phyloP scores from a whole-genome alignment of 2,888 invertebrate species.

The Microplitis deprimator region DNA sequence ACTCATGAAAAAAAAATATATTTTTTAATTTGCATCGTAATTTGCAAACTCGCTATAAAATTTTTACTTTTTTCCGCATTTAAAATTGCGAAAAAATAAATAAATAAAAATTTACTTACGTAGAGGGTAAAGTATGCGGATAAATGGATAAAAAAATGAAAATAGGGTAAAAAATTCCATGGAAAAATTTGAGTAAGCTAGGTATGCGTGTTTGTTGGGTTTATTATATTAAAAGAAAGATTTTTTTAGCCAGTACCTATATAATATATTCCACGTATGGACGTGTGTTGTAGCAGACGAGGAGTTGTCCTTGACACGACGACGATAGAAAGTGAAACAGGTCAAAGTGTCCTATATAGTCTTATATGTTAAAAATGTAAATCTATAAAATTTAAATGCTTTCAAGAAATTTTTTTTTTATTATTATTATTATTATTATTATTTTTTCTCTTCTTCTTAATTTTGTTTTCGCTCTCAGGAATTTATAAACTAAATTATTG shows the following conservation, averaged over 20 bases:
- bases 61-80: not conserved
- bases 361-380: slow-evolving; percentile 2
- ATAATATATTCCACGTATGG: slow-evolving; percentile 11
- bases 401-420: not conserved
- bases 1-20: not conserved
- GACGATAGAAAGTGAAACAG: slow-evolving; percentile 43
- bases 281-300: slow-evolving; percentile 43
- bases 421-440: not conserved
- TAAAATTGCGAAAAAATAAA: not conserved
- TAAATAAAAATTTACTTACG: not conserved
- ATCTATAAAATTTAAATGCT: slow-evolving; percentile 19
- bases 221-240: slow-evolving; percentile 14
- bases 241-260: slow-evolving; percentile 5
- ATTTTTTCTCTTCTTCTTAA: not conserved
- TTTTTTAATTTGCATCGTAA: not conserved
- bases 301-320: slow-evolving; percentile 68
- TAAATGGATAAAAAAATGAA: not conserved
- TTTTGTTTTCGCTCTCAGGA: not conserved
- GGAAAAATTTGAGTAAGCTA: not conserved
- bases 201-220: not conserved
- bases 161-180: not conserved
- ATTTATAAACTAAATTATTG: not conserved
- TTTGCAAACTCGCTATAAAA: not conserved
- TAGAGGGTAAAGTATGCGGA: not conserved
- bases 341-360: slow-evolving; percentile 31